Evolutionary conservation across 1,140 invertebrate species (phyloP), one percentile per base, ranked within the genome.

Genomic region (Colletes gigas): DNA sequence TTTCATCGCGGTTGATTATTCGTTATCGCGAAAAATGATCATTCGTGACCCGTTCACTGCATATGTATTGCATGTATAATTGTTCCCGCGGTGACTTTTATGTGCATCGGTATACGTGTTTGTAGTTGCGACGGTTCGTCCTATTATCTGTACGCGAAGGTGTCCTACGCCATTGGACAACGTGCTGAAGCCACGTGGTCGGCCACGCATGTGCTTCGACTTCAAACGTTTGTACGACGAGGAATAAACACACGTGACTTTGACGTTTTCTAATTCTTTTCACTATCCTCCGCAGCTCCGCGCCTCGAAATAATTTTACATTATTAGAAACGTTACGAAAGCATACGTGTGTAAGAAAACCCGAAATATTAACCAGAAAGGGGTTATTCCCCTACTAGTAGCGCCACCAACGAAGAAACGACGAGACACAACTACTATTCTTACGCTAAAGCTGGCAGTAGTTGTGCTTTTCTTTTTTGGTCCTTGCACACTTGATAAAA

Each of bases 151-250:
- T 77, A 54, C 62, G 63, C 70, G 52, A 67, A 77, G 73, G 63
- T 74, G 65, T 74, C 63, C 30, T 57, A 68, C 52, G 55, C 19
- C 21, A 76, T 50, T 66, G 73, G 30, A 57, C 39, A 41, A 15
- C 39, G 21, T 30, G 52, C 14, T 17, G n/a, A 9, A 1, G 21
- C 63, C 80, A 80, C 81, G 84, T 86, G 76, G 47, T 52, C n/a
- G 69, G 47, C n/a, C 6, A 69, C 41, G 69, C 67, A 82, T 67
- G 75, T 75, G 84, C 54, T 78, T 19, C 8, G 44, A 77, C 19
- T 83, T 87, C 52, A 52, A 88, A 81, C 81, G 83, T 77, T 90
- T 90, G 82, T 90, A 80, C 55, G 88, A 91, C 88, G 88, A 89
- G 62, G 78, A 91, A 88, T 89, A 90, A 91, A 91, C 72, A 81